A percentile compares a stretch with the other conserved stretches of the same genome.
Conservation (phyloP, 1,140 invertebrate species). For the Latrodectus geometricus region DNA sequence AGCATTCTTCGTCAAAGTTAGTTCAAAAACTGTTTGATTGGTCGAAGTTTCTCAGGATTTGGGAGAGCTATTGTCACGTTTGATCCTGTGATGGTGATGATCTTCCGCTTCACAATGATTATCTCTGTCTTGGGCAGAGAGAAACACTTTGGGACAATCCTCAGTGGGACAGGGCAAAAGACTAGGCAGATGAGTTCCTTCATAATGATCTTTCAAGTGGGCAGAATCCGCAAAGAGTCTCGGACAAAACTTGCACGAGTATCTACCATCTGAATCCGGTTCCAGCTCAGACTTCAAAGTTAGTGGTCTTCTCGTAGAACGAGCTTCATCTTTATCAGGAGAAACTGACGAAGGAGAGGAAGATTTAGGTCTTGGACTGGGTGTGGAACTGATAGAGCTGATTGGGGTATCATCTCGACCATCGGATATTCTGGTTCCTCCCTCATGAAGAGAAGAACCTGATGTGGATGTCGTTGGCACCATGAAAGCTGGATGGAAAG, state of each 20-base stretch:
- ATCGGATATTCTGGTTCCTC: constrained; percentile 39
- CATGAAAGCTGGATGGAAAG: constrained; percentile 61
- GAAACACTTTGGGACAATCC: constrained; percentile 84
- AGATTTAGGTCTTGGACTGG: constrained; percentile 52
- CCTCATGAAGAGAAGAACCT: constrained; percentile 39
- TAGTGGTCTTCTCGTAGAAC: constrained; percentile 10
- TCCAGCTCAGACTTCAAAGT: constrained; percentile 41
- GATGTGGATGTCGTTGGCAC: constrained; percentile 40
- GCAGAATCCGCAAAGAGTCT: constrained; percentile 73
- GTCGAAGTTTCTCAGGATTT: constrained; percentile 11
- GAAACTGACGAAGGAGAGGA: constrained; percentile 45
- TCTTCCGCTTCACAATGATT: constrained; percentile 40
- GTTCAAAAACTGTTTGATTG: too few species aligned
- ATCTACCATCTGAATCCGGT: constrained; percentile 73
- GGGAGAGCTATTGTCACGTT: constrained; percentile 23
- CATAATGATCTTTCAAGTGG: constrained; percentile 76
- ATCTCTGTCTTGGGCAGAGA: constrained; percentile 45
- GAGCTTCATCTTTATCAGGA: constrained; percentile 39
- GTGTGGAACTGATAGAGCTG: constrained; percentile 55
- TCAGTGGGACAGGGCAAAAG: constrained; percentile 70
- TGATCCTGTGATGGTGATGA: constrained; percentile 45
- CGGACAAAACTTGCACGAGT: constrained; percentile 77
- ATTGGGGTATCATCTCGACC: constrained; percentile 51
- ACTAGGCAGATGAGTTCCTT: constrained; percentile 73
- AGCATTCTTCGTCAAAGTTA: not conserved